A percentile compares a stretch with the other conserved stretches of the same genome.
Conservation (phyloP, 1,140 invertebrate species). For the Drosophila auraria region DNA sequence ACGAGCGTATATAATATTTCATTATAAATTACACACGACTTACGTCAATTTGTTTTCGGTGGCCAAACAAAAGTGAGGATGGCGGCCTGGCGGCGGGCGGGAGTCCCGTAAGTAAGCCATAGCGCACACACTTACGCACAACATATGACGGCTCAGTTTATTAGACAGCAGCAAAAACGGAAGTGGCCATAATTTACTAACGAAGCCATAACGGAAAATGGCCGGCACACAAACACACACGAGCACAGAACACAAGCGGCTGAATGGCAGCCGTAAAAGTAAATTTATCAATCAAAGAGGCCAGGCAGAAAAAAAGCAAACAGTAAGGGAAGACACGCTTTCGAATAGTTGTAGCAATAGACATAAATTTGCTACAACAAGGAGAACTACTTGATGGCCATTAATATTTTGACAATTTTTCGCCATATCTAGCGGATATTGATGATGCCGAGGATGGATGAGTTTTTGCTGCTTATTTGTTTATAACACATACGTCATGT, state of each 20-base stretch:
- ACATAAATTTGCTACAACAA: slow-evolving; percentile 58
- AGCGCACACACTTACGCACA: slow-evolving; percentile 56
- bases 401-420: slow-evolving; percentile 81
- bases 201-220: slow-evolving; percentile 74
- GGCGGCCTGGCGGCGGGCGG: slow-evolving; percentile 26
- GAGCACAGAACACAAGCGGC: neutral
- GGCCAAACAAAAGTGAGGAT: slow-evolving; percentile 71
- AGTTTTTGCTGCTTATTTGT: slow-evolving; percentile 67
- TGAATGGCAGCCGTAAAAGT: slow-evolving; percentile 46
- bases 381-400: slow-evolving; percentile 63
- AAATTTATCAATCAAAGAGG: slow-evolving; percentile 80
- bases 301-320: slow-evolving; percentile 17
- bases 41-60: slow-evolving; percentile 80
- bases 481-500: slow-evolving; percentile 71
- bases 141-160: slow-evolving; percentile 73
- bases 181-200: slow-evolving; percentile 84
- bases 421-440: slow-evolving; percentile 63
- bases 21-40: slow-evolving; percentile 84
- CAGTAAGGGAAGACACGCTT: slow-evolving; percentile 58
- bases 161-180: slow-evolving; percentile 80
- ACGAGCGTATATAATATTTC: slow-evolving; percentile 79
- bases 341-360: slow-evolving; percentile 75
- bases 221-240: slow-evolving; percentile 40
- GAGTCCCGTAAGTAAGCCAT: slow-evolving; percentile 75
- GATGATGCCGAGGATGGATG: slow-evolving; percentile 70